Conservation (phyloP, 1,140 invertebrate genomes). For the Apis florea region DNA sequence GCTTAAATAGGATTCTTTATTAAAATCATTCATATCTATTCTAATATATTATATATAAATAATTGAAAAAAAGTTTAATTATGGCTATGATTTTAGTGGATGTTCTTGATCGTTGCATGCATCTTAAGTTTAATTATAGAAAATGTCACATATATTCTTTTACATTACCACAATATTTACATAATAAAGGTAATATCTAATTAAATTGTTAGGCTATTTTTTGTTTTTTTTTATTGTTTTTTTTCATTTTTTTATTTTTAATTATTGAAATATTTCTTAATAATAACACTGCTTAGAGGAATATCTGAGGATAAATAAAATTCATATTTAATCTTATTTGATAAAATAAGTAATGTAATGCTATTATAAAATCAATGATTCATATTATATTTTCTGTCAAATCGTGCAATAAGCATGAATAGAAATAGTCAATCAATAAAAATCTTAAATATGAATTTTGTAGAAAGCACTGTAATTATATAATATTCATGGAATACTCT, state of each 20-base stretch:
- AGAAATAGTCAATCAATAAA: slow-evolving; percentile 9
- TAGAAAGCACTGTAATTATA: slow-evolving; percentile 8
- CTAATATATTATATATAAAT: slow-evolving; percentile 48
- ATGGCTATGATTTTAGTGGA: slow-evolving; percentile 34
- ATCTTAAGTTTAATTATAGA: slow-evolving; percentile 61
- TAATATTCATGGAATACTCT: slow-evolving; percentile 41
- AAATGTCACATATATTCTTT: slow-evolving; percentile 46
- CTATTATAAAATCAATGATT: not conserved
- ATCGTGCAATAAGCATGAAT: slow-evolving; percentile 22
- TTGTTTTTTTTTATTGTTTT: not conserved
- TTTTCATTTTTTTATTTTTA: not conserved
- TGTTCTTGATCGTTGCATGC: slow-evolving; percentile 65
- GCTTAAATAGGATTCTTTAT: slow-evolving; percentile 23
- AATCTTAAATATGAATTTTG: slow-evolving; percentile 22
- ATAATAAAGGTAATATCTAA: slow-evolving; percentile 47
- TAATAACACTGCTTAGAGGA: slow-evolving; percentile 42
- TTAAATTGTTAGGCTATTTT: slow-evolving; percentile 57
- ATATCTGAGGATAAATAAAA: slow-evolving; percentile 10
- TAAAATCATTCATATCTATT: slow-evolving; percentile 19
- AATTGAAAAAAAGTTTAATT: slow-evolving; percentile 54
- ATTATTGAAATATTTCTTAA: slow-evolving; percentile 33
- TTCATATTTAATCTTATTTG: not conserved
- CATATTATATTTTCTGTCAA: not conserved
- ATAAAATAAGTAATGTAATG: not conserved
- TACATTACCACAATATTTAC: slow-evolving; percentile 55